Evolutionary conservation across 2,888 invertebrate genomes (phyloP).

Genomic region (Conus canariensis): DNA sequence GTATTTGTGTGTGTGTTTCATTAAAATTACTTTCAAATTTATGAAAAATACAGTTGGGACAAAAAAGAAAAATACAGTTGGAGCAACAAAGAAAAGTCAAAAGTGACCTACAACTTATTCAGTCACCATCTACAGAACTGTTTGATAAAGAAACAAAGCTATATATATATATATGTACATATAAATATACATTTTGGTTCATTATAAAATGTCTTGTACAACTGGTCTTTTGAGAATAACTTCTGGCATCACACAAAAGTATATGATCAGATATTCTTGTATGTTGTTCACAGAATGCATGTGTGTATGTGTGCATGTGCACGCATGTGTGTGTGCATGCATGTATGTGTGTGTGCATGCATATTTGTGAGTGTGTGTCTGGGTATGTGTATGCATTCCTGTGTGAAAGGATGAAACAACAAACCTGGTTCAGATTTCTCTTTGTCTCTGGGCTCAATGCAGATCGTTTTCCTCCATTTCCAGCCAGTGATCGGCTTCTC

Average conservation of each 20-base stretch:
- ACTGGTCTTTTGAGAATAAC: too few species aligned
- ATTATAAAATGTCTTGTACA: too few species aligned
- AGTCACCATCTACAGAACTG: background rate
- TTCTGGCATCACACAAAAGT: background rate
- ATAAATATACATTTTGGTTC: background rate
- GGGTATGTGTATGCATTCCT: background rate
- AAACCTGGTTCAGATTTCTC: slow-evolving; percentile 21
- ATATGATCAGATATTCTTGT: too few species aligned
- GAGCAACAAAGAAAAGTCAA: too few species aligned
- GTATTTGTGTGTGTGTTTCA: too few species aligned
- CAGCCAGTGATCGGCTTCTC: background rate
- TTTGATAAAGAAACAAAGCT: background rate
- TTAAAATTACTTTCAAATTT: too few species aligned
- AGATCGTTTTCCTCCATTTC: background rate
- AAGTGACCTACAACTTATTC: too few species aligned
- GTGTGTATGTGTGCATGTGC: background rate
- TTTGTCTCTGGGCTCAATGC: background rate
- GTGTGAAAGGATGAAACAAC: background rate
- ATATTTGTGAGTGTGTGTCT: background rate
- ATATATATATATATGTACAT: background rate
- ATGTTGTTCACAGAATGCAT: background rate
- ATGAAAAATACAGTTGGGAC: too few species aligned
- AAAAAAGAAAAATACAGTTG: too few species aligned
- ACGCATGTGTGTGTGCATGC: background rate
- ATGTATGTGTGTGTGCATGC: background rate